Percentiles rank a stretch among this genome's conserved stretches.
These are phyloP conservation scores for Montipora sp. DNA, from an alignment of 64 coral and sea anemone genomes.

Conservation along the genomic window DNA sequence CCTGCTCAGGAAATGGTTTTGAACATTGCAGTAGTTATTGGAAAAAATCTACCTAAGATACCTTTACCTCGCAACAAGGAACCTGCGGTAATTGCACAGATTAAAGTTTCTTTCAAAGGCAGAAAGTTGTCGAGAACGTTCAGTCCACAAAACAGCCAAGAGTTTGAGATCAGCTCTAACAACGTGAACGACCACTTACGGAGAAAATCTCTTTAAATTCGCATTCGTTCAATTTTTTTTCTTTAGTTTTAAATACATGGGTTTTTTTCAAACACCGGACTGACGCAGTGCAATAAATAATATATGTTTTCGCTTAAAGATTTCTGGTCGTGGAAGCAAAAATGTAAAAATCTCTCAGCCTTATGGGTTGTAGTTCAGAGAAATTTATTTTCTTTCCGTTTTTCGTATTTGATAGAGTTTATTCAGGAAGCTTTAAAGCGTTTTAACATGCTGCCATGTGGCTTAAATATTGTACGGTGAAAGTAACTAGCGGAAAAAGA, in stretches of 20 bases:
- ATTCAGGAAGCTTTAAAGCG: too few relatives aligned
- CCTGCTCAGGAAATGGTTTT: constrained; percentile 87
- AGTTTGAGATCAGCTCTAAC: background rate
- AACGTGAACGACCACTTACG: background rate
- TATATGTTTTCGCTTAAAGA: constrained; percentile 24
- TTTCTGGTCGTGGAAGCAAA: background rate
- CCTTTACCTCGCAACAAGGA: constrained; percentile 88
- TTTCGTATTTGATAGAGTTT: too few relatives aligned
- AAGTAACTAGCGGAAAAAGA: background rate
- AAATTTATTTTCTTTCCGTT: too few relatives aligned
- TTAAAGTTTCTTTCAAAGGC: constrained; percentile 69
- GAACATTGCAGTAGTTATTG: constrained; percentile 90
- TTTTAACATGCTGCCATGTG: too few relatives aligned
- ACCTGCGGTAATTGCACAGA: constrained; percentile 83
- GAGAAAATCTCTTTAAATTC: constrained; percentile 54
- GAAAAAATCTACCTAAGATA: constrained; percentile 73
- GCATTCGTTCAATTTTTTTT: background rate
- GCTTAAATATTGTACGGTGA: too few relatives aligned
- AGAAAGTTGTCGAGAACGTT: constrained; percentile 47
- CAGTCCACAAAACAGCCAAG: constrained; percentile 69
- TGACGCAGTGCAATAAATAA: constrained; percentile 22
- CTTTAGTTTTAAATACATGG: background rate
- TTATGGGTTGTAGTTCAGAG: background rate
- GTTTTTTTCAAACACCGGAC: background rate
- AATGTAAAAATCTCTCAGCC: background rate